A percentile compares a stretch with the other conserved stretches of the same genome.
These are phyloP conservation scores for Cyrtonyx montezumae DNA, from an alignment of 2,113 vertebrate species.

Conservation along the genomic window DNA sequence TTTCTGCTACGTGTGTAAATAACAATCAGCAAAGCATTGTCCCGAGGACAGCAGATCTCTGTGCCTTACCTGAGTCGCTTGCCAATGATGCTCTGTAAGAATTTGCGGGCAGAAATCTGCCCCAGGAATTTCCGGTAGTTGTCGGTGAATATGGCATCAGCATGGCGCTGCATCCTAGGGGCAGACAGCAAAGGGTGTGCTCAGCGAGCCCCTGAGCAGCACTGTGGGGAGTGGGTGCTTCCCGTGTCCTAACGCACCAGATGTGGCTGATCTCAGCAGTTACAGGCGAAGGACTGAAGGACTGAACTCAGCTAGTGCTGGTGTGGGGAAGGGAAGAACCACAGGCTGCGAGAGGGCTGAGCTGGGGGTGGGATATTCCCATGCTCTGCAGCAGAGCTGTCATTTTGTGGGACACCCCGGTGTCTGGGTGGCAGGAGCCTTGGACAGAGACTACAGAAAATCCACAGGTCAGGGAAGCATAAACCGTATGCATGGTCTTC, in stretches of 20 bases:
- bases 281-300: neutral
- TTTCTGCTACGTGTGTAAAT: neutral
- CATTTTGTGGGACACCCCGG: neutral
- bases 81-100: slow-evolving; percentile 91
- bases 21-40: fast-evolving
- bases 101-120: slow-evolving; percentile 90
- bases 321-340: neutral
- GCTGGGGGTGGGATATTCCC: neutral
- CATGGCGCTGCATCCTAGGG: slow-evolving; percentile 86
- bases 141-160: slow-evolving; percentile 94
- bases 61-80: slow-evolving; percentile 85
- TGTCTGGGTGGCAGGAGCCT: neutral
- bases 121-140: slow-evolving; percentile 92
- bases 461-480: neutral
- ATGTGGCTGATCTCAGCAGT: neutral
- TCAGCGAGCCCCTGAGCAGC: neutral
- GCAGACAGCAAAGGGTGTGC: neutral
- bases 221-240: neutral
- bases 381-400: neutral
- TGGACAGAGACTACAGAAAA: neutral
- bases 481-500: neutral
- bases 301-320: neutral
- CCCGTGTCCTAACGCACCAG: no score
- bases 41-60: neutral
- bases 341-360: neutral